phyloP scores from a whole-genome alignment of 1,140 invertebrate species.

The Augochlora pura region DNA sequence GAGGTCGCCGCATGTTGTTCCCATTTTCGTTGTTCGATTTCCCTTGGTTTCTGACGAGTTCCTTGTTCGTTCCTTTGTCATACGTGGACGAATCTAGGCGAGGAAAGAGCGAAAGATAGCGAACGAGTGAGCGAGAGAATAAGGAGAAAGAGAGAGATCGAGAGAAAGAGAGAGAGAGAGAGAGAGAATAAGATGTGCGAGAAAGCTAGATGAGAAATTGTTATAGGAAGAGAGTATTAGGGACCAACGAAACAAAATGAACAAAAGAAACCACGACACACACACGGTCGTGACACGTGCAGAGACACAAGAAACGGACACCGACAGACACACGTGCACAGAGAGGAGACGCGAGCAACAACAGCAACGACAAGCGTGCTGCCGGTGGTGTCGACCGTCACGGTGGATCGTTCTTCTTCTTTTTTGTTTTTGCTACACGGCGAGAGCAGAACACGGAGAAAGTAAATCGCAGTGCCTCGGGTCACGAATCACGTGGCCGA shows the following conservation, averaged over 20 bases:
- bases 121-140: no score
- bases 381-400: slow-evolving; percentile 55
- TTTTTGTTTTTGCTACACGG: slow-evolving; percentile 2
- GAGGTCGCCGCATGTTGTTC: slow-evolving; percentile 13
- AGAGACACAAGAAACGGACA: neutral
- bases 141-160: neutral
- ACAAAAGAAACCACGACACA: slow-evolving; percentile 19
- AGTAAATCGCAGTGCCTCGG: slow-evolving; percentile 42
- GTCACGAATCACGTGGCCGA: slow-evolving; percentile 14
- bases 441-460: neutral
- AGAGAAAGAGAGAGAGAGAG: neutral
- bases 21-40: slow-evolving; percentile 14
- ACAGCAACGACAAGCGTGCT: slow-evolving; percentile 4
- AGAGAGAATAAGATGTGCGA: neutral
- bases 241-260: slow-evolving; percentile 66
- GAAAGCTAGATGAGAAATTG: neutral
- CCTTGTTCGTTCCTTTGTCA: slow-evolving; percentile 27
- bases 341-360: slow-evolving; percentile 17
- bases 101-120: no score
- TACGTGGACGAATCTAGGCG: slow-evolving; percentile 9
- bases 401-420: slow-evolving; percentile 65
- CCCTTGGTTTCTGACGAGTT: neutral
- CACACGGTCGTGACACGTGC: no score
- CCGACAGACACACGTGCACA: no score
- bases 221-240: slow-evolving; percentile 64